Evolutionary conservation across 2,113 vertebrate species (phyloP), one percentile per base, ranked within the genome.

Genomic region (Neogale vison): DNA sequence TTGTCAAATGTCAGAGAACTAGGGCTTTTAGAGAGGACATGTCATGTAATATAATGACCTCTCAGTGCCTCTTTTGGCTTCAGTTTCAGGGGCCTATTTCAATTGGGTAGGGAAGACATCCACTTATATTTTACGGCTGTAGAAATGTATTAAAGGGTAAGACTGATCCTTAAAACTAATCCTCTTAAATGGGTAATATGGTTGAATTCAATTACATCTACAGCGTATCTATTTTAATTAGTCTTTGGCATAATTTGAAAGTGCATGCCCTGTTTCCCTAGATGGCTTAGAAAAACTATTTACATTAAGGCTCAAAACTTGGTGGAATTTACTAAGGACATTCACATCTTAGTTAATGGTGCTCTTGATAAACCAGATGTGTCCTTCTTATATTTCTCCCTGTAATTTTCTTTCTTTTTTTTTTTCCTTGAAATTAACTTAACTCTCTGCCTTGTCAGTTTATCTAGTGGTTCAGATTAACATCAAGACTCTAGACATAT

Each of bases 201-300:
- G 94, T 94, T 94, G 4, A 29, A 95, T 65, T 98, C 83, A 93
- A 67, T 90, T 91, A 80, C 52, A 91, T 89, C 67, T 83, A 39
- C 6, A 3, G 2, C 0, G 0, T 97, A 74, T 92, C 52, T 95
- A 13, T 87, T 93, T 94, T 96, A 95, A 89, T 98, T 96, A 97
- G 81, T 95, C 88, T 95, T 88, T 83, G 84, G 95, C 94, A 95
- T 94, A 85, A 88, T 80, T 94, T 95, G 93, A 52, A 98, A 93
- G 91, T 96, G 86, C 50, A 45, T 97, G 90, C 13, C 18, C 92
- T 79, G 69, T 86, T 97, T 0, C 0, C 42, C 57, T 95, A 67
- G 52, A 42, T 59, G 36, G 20, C 55, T 98, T 95, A 92, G 85
- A 94, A 89, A 88, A 87, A 67, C 34, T 76, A 12, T 79, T 93